Base-by-base conservation (phyloP, 2,888 invertebrate genomes). In the Phytoseiulus persimilis region DNA sequence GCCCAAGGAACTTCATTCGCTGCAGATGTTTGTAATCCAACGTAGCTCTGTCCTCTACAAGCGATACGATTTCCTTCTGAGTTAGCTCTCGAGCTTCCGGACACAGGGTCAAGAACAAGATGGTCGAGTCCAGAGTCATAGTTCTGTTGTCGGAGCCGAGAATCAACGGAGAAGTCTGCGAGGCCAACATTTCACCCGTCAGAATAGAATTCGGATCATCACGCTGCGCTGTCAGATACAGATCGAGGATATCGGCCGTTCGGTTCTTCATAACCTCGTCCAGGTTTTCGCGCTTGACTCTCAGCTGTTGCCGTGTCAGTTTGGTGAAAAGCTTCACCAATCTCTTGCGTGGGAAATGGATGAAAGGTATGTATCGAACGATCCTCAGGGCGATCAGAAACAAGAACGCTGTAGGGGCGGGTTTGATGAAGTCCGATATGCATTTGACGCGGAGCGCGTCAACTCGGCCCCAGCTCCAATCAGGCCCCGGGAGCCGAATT, bases 131-230 rank as follows among this genome's bases (percentile, higher is more conserved):
- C 65, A 94, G 91, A 3, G 93, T 92, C 2, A 93, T 93, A 65
- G 93, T 93, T 0, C 94, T 94, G 0, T 94, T 94, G 91, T 94
- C 94, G 90, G 93, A 94, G 31, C 93, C 94, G 89, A 94, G 91
- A 65, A 94, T 92, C 91, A 94, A 94, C 0, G 94, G 92, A 91
- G 93, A 93, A 45, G 92, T 92, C 90, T 93, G 93, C 45, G 93
- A 92, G 87, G 93, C 91, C 89, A 93, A 92, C 90, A 93, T 93
- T 90, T 92, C 91, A 90, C 92, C 92, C 11, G 92, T 91, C 83
- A 92, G 90, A 28, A 32, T 6, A 23, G 31, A 23, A 0, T 89
- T 90, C 3, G 83, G 11, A 28, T n/a, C 83, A 11, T 83, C 83
- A 1, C 83, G 6, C 31, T 83, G 83, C 6, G 83, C 83, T 2